Evolutionary conservation across 2,888 invertebrate genomes (phyloP).

Genomic region (Atethmia centrago): DNA sequence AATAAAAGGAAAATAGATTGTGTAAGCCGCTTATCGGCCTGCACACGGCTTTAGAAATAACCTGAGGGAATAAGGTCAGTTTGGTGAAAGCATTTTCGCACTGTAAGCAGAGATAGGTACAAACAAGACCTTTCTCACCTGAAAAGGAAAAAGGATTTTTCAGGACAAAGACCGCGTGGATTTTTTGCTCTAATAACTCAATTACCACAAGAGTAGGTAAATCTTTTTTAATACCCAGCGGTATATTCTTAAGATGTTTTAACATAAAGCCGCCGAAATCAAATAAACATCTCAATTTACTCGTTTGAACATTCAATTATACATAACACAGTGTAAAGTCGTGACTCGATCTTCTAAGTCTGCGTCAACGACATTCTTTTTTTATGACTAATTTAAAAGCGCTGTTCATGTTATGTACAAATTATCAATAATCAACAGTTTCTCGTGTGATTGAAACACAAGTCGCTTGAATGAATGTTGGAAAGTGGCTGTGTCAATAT

Average conservation of each 20-base stretch:
- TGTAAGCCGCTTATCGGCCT: constrained; percentile 49
- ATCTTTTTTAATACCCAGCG: constrained; percentile 22
- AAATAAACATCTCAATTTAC: constrained; percentile 58
- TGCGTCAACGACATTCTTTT: constrained; percentile 59
- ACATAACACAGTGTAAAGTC: constrained; percentile 48
- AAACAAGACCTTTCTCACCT: constrained; percentile 30
- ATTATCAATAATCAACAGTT: constrained; percentile 73
- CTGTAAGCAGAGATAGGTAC: constrained; percentile 45
- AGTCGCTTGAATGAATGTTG: constrained; percentile 66
- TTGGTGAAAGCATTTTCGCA: constrained; percentile 50
- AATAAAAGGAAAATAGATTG: constrained; percentile 59
- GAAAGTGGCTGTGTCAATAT: constrained; percentile 75
- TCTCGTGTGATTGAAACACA: constrained; percentile 69
- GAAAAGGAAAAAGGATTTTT: constrained; percentile 32
- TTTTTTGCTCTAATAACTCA: constrained; percentile 33
- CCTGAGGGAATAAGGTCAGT: constrained; percentile 47
- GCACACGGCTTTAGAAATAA: constrained; percentile 45
- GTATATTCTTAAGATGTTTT: constrained; percentile 36
- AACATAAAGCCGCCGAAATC: constrained; percentile 38
- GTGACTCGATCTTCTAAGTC: constrained; percentile 51
- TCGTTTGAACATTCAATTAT: constrained; percentile 59
- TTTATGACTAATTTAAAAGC: constrained; percentile 63
- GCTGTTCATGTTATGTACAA: constrained; percentile 65
- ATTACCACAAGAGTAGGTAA: constrained; percentile 14
- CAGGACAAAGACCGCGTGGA: not conserved